Percentiles rank a stretch among this genome's conserved stretches.
These are phyloP conservation scores for Oryzias curvinotus DNA, from an alignment of 2,113 vertebrate species.

Conservation along the genomic window DNA sequence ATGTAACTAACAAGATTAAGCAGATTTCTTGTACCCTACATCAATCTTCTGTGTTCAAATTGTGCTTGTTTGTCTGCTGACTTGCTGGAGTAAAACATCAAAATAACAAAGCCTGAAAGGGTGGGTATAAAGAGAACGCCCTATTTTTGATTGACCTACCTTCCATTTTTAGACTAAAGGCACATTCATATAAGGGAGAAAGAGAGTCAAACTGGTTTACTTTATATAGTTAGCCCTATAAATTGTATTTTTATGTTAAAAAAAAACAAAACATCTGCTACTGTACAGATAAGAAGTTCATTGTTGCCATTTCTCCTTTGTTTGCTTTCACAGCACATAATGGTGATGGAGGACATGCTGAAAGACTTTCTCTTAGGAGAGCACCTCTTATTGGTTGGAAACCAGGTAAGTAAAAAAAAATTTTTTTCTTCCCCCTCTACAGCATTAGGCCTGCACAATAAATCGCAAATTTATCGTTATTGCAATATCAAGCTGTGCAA, in stretches of 20 bases:
- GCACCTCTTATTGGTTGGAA: conserved; percentile 93
- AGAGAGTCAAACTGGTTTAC: neutral
- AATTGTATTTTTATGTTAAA: too few species aligned
- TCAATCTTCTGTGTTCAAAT: too few species aligned
- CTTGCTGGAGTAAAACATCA: too few species aligned
- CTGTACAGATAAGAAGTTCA: neutral
- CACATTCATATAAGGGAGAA: neutral
- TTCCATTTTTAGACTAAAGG: conserved; percentile 45
- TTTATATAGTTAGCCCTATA: neutral
- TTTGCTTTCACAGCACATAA: conserved; percentile 84
- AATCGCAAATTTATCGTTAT: too few species aligned
- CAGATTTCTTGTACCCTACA: too few species aligned
- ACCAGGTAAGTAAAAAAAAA: conserved; percentile 84
- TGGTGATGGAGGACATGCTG: conserved; percentile 97
- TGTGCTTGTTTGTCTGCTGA: too few species aligned
- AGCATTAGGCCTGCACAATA: too few species aligned
- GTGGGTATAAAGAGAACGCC: conserved; percentile 46
- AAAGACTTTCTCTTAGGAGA: conserved; percentile 96
- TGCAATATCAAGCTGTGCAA: too few species aligned
- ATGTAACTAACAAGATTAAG: too few species aligned
- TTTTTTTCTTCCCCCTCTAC: neutral
- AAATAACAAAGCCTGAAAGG: neutral
- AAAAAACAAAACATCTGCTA: too few species aligned
- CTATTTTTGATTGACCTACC: conserved; percentile 73
- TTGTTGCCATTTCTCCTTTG: neutral